These are phyloP conservation scores for Augochlora pura DNA, from an alignment of 1,140 invertebrate genomes.

Conservation along the genomic window DNA sequence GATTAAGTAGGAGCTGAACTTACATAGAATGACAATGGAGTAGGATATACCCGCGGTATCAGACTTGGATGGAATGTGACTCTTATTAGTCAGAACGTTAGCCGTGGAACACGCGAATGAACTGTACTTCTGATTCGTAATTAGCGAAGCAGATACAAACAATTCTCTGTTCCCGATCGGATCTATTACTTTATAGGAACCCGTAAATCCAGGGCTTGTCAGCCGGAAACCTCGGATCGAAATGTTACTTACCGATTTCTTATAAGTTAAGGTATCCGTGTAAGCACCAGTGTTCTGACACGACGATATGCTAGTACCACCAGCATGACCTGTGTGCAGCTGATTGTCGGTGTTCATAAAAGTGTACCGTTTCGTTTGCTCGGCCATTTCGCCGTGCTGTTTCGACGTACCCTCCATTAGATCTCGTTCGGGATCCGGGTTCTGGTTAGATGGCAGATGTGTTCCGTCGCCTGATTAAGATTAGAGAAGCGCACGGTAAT, in stretches of 20 bases:
- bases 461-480: slow-evolving; percentile 71
- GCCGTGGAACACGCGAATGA: no score
- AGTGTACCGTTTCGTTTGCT: slow-evolving; percentile 76
- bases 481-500: background rate
- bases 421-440: slow-evolving; percentile 76
- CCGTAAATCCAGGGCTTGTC: no score
- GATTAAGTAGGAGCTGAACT: no score
- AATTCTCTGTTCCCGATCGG: no score
- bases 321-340: slow-evolving; percentile 73
- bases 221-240: background rate
- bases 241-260: slow-evolving; percentile 72
- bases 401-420: slow-evolving; percentile 77
- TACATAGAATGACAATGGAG: no score
- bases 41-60: no score
- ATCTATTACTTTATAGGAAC: no score
- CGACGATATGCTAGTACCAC: slow-evolving; percentile 76
- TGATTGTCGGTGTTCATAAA: slow-evolving; percentile 77
- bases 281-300: slow-evolving; percentile 76
- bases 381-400: slow-evolving; percentile 74
- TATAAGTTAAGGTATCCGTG: slow-evolving; percentile 79
- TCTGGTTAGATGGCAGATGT: slow-evolving; percentile 75
- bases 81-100: no score
- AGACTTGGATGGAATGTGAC: no score
- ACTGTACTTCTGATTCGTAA: no score
- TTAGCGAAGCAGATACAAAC: no score